Evolutionary conservation across 2,113 vertebrate genomes (phyloP).

Genomic region (Gambusia affinis): DNA sequence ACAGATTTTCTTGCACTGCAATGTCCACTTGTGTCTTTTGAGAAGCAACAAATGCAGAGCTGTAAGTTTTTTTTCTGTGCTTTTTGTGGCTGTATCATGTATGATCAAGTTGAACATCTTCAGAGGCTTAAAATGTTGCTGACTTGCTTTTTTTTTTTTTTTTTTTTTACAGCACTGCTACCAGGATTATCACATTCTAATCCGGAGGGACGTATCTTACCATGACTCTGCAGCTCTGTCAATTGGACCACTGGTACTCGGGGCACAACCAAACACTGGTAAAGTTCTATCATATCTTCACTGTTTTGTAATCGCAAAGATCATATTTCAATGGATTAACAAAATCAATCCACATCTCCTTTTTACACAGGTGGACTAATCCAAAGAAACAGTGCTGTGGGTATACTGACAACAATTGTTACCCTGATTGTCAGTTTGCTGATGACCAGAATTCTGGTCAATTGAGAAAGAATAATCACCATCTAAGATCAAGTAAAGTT

Average conservation of each 20-base stretch:
- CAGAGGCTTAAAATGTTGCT: background rate
- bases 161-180: constrained; percentile 52
- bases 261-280: background rate
- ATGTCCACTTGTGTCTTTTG: constrained; percentile 71
- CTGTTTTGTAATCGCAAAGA: background rate
- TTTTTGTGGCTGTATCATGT: background rate
- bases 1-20: constrained; percentile 73
- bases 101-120: too few species aligned
- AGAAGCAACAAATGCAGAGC: constrained; percentile 41
- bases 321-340: background rate
- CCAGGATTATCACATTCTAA: constrained; percentile 21
- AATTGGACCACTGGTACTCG: constrained; percentile 52
- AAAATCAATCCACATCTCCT: background rate
- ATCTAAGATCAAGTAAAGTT: background rate
- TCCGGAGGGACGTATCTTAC: constrained; percentile 19
- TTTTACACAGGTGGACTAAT: background rate
- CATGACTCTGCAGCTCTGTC: constrained; percentile 55
- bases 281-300: background rate
- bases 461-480: background rate
- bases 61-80: constrained; percentile 45
- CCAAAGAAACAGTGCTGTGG: background rate
- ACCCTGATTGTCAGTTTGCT: constrained; percentile 3
- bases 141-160: constrained; percentile 5
- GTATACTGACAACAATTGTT: background rate
- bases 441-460: background rate